Base-by-base conservation (phyloP, 2,113 vertebrate species). In the Hyla sarda region DNA sequence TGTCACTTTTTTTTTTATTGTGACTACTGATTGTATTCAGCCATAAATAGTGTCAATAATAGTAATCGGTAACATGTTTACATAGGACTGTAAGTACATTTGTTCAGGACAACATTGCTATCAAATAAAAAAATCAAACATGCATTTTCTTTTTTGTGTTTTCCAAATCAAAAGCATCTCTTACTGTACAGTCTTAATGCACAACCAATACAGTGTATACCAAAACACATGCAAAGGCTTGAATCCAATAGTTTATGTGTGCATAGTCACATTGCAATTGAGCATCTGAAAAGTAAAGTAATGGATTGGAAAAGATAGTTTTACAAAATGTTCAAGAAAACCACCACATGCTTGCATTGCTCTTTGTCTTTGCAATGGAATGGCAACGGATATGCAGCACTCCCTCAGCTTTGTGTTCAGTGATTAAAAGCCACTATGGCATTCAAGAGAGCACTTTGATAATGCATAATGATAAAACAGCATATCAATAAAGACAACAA, bases 401-500 rank as follows among this genome's bases (percentile, higher is more conserved):
- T 81, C 25, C 56, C 56, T 58, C 14, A 65, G 25, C 23, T 16
- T 62, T n/a, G 50, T 34, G 19, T 30, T 52, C 14, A 10, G 14
- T 73, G 23, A 56, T n/a, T 19, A 56, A 56, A 32, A 73, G 48
- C 17, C 67, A 41, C 45, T 17, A 25, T 41, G 32, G 47, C 48
- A 83, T 54, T 34, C 25, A 73, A n/a, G 30, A 12, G 41, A 48
- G 78, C 56, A 81, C 45, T 30, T 41, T 37, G n/a, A 14, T 6
- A 62, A 25, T 25, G 41, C 30, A 62, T 13, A 62, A 25, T 17
- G 14, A 13, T 45, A 60, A 81, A 81, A 81, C n/a, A 82, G 56
- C 58, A 65, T 62, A 72, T 72, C 30, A 83, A 74, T 41, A 21
- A 41, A 90, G 83, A 90, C 60, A 21, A 89, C 92, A 89, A 75